These are phyloP conservation scores for Ciona savignyi DNA, from an alignment of 23 tunicate species.

Conservation along the genomic window DNA sequence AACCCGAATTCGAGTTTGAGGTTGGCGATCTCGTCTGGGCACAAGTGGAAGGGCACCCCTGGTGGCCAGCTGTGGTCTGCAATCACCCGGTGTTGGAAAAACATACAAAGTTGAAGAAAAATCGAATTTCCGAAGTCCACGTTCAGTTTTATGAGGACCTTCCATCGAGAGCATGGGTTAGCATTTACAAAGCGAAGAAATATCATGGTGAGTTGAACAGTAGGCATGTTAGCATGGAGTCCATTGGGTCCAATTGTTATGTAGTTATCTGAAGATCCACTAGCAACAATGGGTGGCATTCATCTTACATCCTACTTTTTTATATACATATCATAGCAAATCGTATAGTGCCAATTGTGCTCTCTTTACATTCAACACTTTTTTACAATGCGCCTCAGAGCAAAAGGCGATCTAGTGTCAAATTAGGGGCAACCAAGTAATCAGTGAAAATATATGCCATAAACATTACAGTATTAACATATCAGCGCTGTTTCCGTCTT, in stretches of 20 bases:
- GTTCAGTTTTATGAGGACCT: slow-evolving; percentile 11
- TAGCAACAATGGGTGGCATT: not conserved
- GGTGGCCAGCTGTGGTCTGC: slow-evolving; percentile 43
- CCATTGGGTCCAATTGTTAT: not conserved
- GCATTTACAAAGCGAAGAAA: not conserved
- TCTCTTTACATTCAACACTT: too few species aligned
- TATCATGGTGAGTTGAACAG: not conserved
- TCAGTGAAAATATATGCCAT: too few species aligned
- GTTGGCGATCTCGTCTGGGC: slow-evolving; percentile 50
- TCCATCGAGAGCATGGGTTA: not conserved
- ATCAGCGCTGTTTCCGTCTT: too few species aligned
- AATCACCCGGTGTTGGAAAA: slow-evolving; percentile 2
- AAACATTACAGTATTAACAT: too few species aligned
- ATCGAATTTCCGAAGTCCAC: not conserved
- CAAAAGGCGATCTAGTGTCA: too few species aligned
- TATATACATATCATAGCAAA: too few species aligned
- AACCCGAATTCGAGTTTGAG: not conserved
- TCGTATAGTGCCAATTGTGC: too few species aligned
- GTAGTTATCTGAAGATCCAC: not conserved
- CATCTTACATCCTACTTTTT: not conserved
- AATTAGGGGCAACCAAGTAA: too few species aligned
- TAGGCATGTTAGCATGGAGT: not conserved
- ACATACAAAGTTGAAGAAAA: not conserved
- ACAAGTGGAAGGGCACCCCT: slow-evolving; percentile 22
- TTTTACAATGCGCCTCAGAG: too few species aligned